Evolutionary conservation across 92 coral and sea anemone genomes (phyloP), one percentile per base, ranked within the genome.

Genomic region (Anthopleura xanthogrammica): DNA sequence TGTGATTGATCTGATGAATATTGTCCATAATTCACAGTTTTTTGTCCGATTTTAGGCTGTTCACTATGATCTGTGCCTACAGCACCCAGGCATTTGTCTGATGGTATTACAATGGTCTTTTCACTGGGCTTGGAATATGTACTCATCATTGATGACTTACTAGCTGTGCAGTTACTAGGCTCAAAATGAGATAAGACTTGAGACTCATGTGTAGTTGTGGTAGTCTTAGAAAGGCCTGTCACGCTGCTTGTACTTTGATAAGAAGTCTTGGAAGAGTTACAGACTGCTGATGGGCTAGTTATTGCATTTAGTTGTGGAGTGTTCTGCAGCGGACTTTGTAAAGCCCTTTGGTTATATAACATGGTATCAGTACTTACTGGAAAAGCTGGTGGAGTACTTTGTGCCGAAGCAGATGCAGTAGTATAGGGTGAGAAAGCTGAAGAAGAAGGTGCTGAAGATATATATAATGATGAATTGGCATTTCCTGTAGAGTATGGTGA

Each of bases 381-480:
- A 22, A 20, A n/a, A 41, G 29, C 16, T 8, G 42, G 5, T 9
- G 14, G 74, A 36, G 42, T 22, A 68, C 13, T 68, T 23, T 68
- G 14, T 68, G 41, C 17, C 29, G 36, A 20, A 56, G 11, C 56
- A 12, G 60, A 75, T 24, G 77, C 70, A 13, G 82, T 76, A 42
- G 83, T 56, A 41, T 50, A 39, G 20, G 22, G 55, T 56, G 83
- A 79, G 1, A 73, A 74, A 24, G 54, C 80, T 41, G 48, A 62
- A 48, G 79, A 72, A 52, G 20, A 76, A 5, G 72, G 36, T 48
- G 79, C 60, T 8, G 75, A 50, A 14, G 83, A 75, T 39, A 80
- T n/a, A n/a, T 83, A 75, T 50, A 39, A 50, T 48, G 84, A 50
- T 72, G 85, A 52, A 16, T 7, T 72, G 17, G 84, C 43, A 52